A percentile compares a stretch with the other conserved stretches of the same genome.
These are phyloP conservation scores for Leptoteleia sp. DNA, from an alignment of 1,140 invertebrate genomes.

Conservation along the genomic window DNA sequence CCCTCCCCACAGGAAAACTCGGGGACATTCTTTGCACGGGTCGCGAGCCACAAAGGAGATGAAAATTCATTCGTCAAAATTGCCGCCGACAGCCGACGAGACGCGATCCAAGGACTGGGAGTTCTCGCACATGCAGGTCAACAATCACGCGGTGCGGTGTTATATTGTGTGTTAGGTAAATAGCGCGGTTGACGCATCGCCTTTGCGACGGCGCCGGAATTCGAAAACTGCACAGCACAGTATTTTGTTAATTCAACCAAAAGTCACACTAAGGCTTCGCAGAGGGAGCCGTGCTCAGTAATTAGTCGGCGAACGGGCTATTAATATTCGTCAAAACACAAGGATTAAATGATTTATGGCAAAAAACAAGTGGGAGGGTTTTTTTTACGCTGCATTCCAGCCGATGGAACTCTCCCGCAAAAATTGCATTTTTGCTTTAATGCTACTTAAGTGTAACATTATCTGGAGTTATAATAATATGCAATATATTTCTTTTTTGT, in stretches of 20 bases:
- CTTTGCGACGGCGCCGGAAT: background rate
- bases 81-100: constrained; percentile 5
- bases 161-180: constrained; percentile 34
- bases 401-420: background rate
- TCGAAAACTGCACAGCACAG: background rate
- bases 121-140: constrained; percentile 39
- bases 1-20: background rate
- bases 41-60: constrained; percentile 8
- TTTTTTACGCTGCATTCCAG: constrained; percentile 26
- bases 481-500: too few species aligned
- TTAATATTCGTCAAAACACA: constrained; percentile 33
- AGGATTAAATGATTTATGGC: constrained; percentile 17
- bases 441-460: background rate
- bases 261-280: constrained; percentile 12
- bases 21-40: constrained; percentile 11
- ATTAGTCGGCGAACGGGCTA: constrained; percentile 28
- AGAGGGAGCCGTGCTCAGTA: constrained; percentile 6
- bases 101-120: constrained; percentile 11
- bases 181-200: background rate
- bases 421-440: background rate
- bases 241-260: constrained; percentile 39
- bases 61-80: constrained; percentile 20
- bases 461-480: background rate
- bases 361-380: background rate
- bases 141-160: constrained; percentile 35